phyloP scores from a whole-genome alignment of 37 sponge, comb jelly and placozoan species.

The Diacarnus erythraeanus region DNA sequence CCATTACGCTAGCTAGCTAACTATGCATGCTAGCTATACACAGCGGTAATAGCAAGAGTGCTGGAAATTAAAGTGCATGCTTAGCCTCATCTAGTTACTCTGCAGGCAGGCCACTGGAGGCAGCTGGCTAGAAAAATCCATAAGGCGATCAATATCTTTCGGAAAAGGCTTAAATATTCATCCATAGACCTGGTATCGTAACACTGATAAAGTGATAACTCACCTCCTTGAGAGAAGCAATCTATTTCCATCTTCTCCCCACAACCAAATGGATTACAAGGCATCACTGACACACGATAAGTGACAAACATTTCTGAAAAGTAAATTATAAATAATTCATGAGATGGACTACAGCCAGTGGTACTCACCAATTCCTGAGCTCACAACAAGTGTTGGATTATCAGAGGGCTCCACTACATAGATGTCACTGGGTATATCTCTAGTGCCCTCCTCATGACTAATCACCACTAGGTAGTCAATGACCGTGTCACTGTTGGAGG shows the following conservation, averaged over 20 bases:
- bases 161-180: too few relatives aligned
- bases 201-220: neutral
- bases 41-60: too few relatives aligned
- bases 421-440: too few relatives aligned
- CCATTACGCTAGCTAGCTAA: too few relatives aligned
- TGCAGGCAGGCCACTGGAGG: too few relatives aligned
- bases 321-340: neutral
- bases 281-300: neutral
- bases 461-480: slow-evolving; percentile 12
- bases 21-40: too few relatives aligned
- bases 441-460: neutral
- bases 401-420: neutral
- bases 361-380: neutral
- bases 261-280: slow-evolving; percentile 17
- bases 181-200: too few relatives aligned
- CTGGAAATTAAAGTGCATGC: too few relatives aligned
- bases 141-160: too few relatives aligned
- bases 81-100: too few relatives aligned
- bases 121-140: too few relatives aligned
- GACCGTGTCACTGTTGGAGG: neutral
- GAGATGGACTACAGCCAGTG: neutral
- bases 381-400: too few relatives aligned
- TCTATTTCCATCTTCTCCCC: neutral
- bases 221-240: slow-evolving; percentile 32
- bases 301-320: neutral